Evolutionary conservation across 2,888 invertebrate species (phyloP).

Genomic region (Hirtodrosophila duncani): DNA sequence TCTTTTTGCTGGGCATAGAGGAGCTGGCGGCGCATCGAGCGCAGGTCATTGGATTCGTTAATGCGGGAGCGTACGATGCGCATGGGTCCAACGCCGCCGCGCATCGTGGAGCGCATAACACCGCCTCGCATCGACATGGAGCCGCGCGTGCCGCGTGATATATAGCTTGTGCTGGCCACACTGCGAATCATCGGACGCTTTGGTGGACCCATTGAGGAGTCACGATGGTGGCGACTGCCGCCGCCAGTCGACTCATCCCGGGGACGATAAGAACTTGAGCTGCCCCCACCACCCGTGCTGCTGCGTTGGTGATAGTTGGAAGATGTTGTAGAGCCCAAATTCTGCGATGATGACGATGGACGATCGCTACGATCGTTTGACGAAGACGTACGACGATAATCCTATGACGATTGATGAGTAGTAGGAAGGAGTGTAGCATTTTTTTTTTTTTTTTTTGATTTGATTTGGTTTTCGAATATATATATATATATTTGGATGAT

Average conservation of each 20-base stretch:
- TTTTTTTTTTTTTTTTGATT: slow-evolving; percentile 56
- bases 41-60: slow-evolving; percentile 74
- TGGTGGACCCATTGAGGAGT: slow-evolving; percentile 77
- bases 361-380: slow-evolving; percentile 75
- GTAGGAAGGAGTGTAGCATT: slow-evolving; percentile 73
- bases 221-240: slow-evolving; percentile 67
- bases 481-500: slow-evolving; percentile 43
- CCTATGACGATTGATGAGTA: slow-evolving; percentile 77
- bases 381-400: slow-evolving; percentile 76
- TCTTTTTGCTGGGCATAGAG: slow-evolving; percentile 77
- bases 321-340: slow-evolving; percentile 60
- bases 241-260: slow-evolving; percentile 57
- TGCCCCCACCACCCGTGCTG: slow-evolving; percentile 54
- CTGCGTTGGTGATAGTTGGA: slow-evolving; percentile 65
- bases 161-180: slow-evolving; percentile 74
- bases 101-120: slow-evolving; percentile 63
- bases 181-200: slow-evolving; percentile 72
- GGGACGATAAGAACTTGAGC: slow-evolving; percentile 58
- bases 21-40: slow-evolving; percentile 77
- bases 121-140: slow-evolving; percentile 71
- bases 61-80: slow-evolving; percentile 68
- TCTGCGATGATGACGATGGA: slow-evolving; percentile 75
- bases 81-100: slow-evolving; percentile 70
- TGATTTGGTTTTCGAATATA: slow-evolving; percentile 55
- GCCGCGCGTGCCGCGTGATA: slow-evolving; percentile 74